These are phyloP conservation scores for Podotricha telesiphe DNA, from an alignment of 2,888 invertebrate species.

Conservation along the genomic window DNA sequence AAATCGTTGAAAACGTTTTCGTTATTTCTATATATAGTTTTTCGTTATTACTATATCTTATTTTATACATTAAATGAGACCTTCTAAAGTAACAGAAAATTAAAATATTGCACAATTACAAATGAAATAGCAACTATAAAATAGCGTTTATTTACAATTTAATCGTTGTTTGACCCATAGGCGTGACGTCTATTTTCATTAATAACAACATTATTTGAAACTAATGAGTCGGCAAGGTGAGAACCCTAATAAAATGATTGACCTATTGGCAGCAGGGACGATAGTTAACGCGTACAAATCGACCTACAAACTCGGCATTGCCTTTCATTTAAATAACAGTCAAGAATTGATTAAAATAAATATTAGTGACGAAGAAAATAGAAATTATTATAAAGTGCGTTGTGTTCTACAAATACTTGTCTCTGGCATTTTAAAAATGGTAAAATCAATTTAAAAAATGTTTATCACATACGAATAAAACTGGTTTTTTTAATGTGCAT, in stretches of 20 bases:
- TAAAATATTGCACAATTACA: neutral
- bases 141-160: neutral
- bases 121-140: neutral
- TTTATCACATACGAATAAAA: too few relatives aligned
- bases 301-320: slow-evolving; percentile 53
- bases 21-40: too few relatives aligned
- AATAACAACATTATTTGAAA: slow-evolving; percentile 29
- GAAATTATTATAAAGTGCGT: neutral
- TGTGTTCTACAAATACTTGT: slow-evolving; percentile 1
- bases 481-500: too few relatives aligned
- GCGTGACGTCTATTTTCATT: slow-evolving; percentile 31
- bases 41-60: too few relatives aligned
- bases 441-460: neutral
- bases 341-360: slow-evolving; percentile 26
- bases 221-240: slow-evolving; percentile 33
- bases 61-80: neutral
- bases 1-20: too few relatives aligned
- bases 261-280: slow-evolving; percentile 61
- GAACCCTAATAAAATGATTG: slow-evolving; percentile 63
- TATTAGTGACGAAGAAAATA: slow-evolving; percentile 14
- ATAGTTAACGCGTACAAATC: slow-evolving; percentile 72
- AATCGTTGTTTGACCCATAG: neutral
- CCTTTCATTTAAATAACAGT: slow-evolving; percentile 32
- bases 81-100: neutral
- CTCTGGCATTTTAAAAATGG: neutral